Conservation (phyloP, 2,888 invertebrate species). For the Charanyca ferruginea region DNA sequence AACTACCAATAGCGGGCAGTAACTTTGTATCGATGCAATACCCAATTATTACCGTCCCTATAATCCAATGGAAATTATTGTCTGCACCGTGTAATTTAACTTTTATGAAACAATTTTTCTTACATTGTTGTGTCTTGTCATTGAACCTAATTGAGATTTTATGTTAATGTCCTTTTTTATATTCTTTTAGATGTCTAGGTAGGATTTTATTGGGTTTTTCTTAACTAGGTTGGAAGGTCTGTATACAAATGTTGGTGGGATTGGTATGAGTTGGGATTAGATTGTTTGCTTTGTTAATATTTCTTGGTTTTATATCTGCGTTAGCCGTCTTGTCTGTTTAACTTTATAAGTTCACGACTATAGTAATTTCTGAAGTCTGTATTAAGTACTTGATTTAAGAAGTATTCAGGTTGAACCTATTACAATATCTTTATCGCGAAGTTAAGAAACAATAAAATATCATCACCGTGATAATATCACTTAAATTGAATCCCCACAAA, state of each 20-base stretch:
- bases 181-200: conserved; percentile 19
- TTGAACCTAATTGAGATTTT: conserved; percentile 62
- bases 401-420: too few species aligned
- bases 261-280: not conserved
- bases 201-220: conserved; percentile 27
- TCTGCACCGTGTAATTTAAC: conserved; percentile 55
- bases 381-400: too few species aligned
- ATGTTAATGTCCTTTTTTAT: conserved; percentile 54
- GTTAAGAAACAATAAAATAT: too few species aligned
- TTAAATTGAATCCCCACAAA: not conserved
- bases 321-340: too few species aligned
- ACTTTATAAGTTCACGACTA: too few species aligned
- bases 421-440: too few species aligned
- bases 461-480: too few species aligned
- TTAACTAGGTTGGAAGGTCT: conserved; percentile 12
- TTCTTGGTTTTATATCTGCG: not conserved
- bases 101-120: conserved; percentile 60
- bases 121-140: conserved; percentile 44
- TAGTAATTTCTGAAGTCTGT: too few species aligned
- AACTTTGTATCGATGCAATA: conserved; percentile 50
- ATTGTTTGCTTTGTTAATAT: not conserved
- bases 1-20: conserved; percentile 35
- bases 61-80: conserved; percentile 60
- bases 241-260: not conserved
- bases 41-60: conserved; percentile 58